Percentiles rank a stretch among this genome's conserved stretches.
Conservation (phyloP, 2,888 invertebrate species). For the Clistopyga incitator region DNA sequence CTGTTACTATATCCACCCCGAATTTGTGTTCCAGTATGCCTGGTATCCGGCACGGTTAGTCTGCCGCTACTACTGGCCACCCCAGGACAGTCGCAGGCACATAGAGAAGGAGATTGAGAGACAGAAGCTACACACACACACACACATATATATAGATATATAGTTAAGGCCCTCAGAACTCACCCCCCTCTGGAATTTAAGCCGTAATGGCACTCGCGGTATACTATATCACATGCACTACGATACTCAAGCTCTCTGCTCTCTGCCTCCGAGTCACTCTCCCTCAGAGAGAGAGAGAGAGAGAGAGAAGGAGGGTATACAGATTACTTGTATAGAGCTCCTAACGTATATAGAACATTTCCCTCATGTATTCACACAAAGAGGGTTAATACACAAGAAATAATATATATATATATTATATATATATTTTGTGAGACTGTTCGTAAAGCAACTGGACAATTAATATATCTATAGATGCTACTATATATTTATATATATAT, state of each 20-base stretch:
- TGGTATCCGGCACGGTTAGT: conserved; percentile 66
- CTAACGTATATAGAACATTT: conserved; percentile 19
- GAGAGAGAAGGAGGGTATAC: conserved; percentile 15
- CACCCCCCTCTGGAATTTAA: conserved; percentile 65
- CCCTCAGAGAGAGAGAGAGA: conserved; percentile 10
- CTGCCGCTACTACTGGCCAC: conserved; percentile 47
- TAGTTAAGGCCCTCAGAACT: conserved; percentile 43
- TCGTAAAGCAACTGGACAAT: too few relatives aligned
- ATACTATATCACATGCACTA: conserved; percentile 61
- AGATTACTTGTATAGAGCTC: not conserved
- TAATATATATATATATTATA: not conserved
- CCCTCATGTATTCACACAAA: conserved; percentile 41
- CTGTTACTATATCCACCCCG: conserved; percentile 57
- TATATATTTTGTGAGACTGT: too few relatives aligned
- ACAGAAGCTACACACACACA: too few relatives aligned
- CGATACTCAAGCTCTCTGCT: conserved; percentile 57
- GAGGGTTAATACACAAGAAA: conserved; percentile 38
- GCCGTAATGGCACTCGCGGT: conserved; percentile 66
- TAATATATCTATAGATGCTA: not conserved
- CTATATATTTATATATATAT: not conserved
- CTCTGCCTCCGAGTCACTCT: conserved; percentile 29
- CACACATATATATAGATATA: not conserved
- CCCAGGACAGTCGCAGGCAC: conserved; percentile 39
- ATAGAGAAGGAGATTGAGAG: conserved; percentile 39
- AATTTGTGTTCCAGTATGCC: conserved; percentile 67